Evolutionary conservation across 1,140 invertebrate species (phyloP).

Genomic region (Drosophila nikananu): DNA sequence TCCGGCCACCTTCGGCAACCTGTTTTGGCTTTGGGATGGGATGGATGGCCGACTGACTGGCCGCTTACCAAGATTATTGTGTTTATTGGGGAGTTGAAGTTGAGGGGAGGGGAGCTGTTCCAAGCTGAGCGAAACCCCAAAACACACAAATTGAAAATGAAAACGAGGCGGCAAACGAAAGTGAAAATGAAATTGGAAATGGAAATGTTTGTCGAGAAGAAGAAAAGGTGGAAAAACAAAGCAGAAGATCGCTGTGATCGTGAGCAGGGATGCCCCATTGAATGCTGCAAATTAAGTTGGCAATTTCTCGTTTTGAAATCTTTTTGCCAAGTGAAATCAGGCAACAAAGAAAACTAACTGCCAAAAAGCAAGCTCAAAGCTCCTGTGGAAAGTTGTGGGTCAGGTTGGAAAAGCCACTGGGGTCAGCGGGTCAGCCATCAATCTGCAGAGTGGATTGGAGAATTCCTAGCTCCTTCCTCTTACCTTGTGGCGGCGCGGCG

Average conservation of each 20-base stretch:
- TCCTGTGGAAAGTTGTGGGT: slow-evolving; percentile 50
- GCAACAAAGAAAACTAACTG: slow-evolving; percentile 39
- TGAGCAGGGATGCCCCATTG: slow-evolving; percentile 35
- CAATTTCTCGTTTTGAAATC: slow-evolving; percentile 63
- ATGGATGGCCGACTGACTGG: slow-evolving; percentile 67
- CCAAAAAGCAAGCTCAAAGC: background rate
- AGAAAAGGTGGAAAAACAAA: slow-evolving; percentile 55
- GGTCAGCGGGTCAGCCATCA: slow-evolving; percentile 12
- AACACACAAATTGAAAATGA: slow-evolving; percentile 77
- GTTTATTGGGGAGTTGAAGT: slow-evolving; percentile 61
- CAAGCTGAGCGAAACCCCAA: slow-evolving; percentile 47
- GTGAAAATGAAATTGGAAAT: slow-evolving; percentile 66
- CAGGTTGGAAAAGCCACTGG: slow-evolving; percentile 2
- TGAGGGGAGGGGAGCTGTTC: slow-evolving; percentile 17
- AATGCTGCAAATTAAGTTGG: slow-evolving; percentile 79
- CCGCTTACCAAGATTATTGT: slow-evolving; percentile 81
- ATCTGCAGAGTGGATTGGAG: background rate
- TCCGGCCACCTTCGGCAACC: slow-evolving; percentile 55
- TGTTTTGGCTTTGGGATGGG: slow-evolving; percentile 24
- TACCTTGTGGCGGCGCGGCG: slow-evolving; percentile 32
- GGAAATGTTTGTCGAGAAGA: slow-evolving; percentile 64
- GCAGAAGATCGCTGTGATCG: slow-evolving; percentile 80
- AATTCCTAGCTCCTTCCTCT: background rate
- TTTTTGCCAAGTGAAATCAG: slow-evolving; percentile 49
- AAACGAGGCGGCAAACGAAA: slow-evolving; percentile 38